A percentile compares a stretch with the other conserved stretches of the same genome.
Evolutionary conservation across 2,888 invertebrate species (phyloP).

Genomic region (Dasysyrphus albostriatus): DNA sequence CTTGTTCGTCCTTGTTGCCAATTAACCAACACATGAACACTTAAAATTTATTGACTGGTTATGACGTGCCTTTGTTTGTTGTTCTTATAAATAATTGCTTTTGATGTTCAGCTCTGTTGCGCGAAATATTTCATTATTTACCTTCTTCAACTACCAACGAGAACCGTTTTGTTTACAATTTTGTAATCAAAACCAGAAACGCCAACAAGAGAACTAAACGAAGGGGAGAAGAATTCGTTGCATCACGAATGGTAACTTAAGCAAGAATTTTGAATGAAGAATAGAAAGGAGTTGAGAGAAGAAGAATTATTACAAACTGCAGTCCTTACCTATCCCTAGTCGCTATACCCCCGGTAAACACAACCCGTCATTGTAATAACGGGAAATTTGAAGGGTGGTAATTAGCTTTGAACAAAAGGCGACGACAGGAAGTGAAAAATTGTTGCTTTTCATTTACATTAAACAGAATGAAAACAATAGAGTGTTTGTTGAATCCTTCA

Average conservation of each 20-base stretch:
- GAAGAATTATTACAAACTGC: slow-evolving; percentile 5
- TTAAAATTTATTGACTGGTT: slow-evolving; percentile 43
- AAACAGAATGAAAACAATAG: slow-evolving; percentile 42
- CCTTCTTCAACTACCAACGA: not conserved
- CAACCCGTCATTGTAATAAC: not conserved
- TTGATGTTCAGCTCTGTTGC: slow-evolving; percentile 48
- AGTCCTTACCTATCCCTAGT: not conserved
- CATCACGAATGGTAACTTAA: slow-evolving; percentile 8
- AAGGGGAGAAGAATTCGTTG: not conserved
- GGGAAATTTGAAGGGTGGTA: slow-evolving; percentile 46
- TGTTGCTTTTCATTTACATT: slow-evolving; percentile 65
- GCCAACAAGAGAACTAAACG: not conserved
- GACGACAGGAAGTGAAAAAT: slow-evolving; percentile 69
- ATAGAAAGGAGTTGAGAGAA: slow-evolving; percentile 8
- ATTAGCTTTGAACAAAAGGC: slow-evolving; percentile 73
- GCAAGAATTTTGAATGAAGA: slow-evolving; percentile 33
- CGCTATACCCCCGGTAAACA: not conserved
- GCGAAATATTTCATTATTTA: slow-evolving; percentile 57
- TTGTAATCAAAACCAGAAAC: slow-evolving; percentile 34
- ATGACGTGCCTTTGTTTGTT: slow-evolving; percentile 50
- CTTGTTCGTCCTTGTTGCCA: not conserved
- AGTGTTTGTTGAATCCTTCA: slow-evolving; percentile 40
- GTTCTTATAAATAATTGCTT: slow-evolving; percentile 34
- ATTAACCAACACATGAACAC: slow-evolving; percentile 11
- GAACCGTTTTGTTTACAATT: slow-evolving; percentile 30